A percentile compares a stretch with the other conserved stretches of the same genome.
Evolutionary conservation across 2,113 vertebrate species (phyloP).

Genomic region (Myiozetetes cayanensis): DNA sequence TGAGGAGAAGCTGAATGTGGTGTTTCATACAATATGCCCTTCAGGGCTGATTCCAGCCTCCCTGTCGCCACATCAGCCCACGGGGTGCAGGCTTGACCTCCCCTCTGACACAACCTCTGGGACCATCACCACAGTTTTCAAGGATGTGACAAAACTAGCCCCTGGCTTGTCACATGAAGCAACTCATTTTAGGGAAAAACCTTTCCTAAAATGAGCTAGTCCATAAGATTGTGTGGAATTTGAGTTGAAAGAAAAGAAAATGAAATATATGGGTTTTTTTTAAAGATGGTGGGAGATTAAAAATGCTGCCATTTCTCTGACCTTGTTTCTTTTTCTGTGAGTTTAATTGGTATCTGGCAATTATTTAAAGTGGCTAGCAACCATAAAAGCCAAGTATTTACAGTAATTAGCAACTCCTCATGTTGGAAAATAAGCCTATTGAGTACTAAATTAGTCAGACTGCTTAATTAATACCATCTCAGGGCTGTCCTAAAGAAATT

Average conservation of each 20-base stretch:
- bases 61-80: neutral
- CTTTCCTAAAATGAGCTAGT: neutral
- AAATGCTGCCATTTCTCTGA: neutral
- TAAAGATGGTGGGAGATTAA: neutral
- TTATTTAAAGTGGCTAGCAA: slow-evolving; percentile 40
- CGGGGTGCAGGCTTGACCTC: neutral
- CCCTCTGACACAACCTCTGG: neutral
- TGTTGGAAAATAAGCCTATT: slow-evolving; percentile 37
- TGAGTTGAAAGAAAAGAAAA: neutral
- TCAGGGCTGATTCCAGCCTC: neutral
- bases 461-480: slow-evolving; percentile 43
- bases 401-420: slow-evolving; percentile 27
- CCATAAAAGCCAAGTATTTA: slow-evolving; percentile 19
- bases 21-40: neutral
- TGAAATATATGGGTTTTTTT: neutral
- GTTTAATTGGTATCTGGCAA: slow-evolving; percentile 22
- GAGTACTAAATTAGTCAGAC: slow-evolving; percentile 44
- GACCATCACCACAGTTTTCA: neutral
- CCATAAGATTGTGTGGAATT: neutral
- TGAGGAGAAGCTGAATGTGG: neutral
- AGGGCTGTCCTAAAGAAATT: neutral
- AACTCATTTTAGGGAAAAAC: neutral
- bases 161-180: accelerated
- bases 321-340: neutral
- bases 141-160: neutral